A percentile compares a stretch with the other conserved stretches of the same genome.
Conservation (phyloP, 35 echinoderm and acorn worm genomes). For the Diadema setosum region DNA sequence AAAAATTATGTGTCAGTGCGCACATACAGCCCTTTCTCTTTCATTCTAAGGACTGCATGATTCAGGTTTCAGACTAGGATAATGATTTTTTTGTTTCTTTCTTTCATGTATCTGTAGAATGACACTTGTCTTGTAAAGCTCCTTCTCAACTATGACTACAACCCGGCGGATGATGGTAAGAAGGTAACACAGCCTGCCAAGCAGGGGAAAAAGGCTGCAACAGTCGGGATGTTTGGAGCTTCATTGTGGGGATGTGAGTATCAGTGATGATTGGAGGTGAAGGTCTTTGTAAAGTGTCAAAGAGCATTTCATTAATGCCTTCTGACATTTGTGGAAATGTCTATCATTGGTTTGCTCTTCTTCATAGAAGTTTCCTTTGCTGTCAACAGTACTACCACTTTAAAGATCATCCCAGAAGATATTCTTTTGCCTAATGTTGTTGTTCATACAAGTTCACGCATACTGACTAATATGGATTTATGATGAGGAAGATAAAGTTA, state of each 20-base stretch:
- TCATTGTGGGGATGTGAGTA: constrained; percentile 8
- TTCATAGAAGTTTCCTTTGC: neutral
- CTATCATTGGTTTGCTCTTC: neutral
- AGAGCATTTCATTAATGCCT: neutral
- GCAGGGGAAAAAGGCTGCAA: neutral
- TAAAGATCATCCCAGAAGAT: neutral
- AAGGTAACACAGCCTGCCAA: neutral
- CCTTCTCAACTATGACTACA: constrained; percentile 69
- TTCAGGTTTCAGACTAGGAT: no score
- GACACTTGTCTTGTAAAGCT: constrained; percentile 76
- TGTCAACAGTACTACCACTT: neutral
- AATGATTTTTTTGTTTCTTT: neutral
- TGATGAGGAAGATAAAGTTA: no score
- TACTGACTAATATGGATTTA: no score
- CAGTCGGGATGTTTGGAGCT: constrained; percentile 13
- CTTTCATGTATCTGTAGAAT: constrained; percentile 49
- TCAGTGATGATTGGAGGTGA: neutral
- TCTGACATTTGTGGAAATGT: neutral
- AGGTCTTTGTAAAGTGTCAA: neutral
- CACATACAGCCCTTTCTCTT: no score
- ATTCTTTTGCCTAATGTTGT: neutral
- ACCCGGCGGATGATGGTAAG: neutral
- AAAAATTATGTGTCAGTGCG: no score
- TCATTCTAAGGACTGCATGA: no score
- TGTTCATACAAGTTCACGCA: no score